Percentiles rank a stretch among this genome's conserved stretches.
phyloP scores from a whole-genome alignment of 2,113 vertebrate genomes.

The Thalassarche chlororhynchos region DNA sequence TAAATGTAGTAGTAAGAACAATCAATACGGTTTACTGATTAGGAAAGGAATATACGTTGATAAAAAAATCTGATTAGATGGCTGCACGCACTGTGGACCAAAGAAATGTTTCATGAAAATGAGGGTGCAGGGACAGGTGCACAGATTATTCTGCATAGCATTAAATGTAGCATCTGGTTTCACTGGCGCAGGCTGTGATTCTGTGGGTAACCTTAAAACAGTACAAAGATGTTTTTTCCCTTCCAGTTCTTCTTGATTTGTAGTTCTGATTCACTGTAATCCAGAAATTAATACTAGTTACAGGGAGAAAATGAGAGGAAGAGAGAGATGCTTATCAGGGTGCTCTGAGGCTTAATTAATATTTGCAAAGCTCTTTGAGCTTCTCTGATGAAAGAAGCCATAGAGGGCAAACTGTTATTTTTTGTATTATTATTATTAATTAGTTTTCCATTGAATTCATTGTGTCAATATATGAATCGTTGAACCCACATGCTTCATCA shows the following conservation, averaged over 20 bases:
- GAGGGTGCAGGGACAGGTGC: background rate
- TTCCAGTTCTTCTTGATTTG: background rate
- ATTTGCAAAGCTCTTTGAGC: slow-evolving; percentile 20
- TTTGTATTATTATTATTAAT: slow-evolving; percentile 37
- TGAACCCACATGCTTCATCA: slow-evolving; percentile 25
- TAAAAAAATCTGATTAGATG: background rate
- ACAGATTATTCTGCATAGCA: background rate
- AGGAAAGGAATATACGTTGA: background rate
- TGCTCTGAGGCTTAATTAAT: slow-evolving; percentile 46
- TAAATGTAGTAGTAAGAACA: background rate
- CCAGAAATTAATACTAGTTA: slow-evolving; percentile 20
- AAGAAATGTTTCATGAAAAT: background rate
- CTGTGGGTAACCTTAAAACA: background rate
- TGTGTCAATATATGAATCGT: background rate
- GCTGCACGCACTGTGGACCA: background rate
- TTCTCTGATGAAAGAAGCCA: slow-evolving; percentile 31
- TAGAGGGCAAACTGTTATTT: background rate
- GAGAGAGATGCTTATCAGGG: slow-evolving; percentile 28
- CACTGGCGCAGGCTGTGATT: background rate
- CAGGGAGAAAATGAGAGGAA: background rate
- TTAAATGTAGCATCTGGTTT: background rate
- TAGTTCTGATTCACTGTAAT: background rate
- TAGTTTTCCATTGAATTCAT: slow-evolving; percentile 33
- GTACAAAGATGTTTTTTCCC: background rate
- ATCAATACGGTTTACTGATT: background rate